Base-by-base conservation (phyloP, 1,140 invertebrate species). In the Myzus persicae region DNA sequence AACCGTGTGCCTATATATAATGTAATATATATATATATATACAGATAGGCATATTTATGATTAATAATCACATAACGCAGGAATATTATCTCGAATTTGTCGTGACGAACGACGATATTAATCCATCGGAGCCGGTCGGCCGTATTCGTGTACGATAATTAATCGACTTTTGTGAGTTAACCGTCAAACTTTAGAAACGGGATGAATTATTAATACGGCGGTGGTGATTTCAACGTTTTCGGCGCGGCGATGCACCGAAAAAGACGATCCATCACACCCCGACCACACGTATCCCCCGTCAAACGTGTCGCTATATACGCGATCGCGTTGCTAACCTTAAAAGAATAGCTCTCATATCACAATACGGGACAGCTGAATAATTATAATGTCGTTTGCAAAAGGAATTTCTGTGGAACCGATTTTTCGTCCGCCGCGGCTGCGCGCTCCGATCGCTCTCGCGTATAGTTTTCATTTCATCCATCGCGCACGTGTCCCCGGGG, bases 141-240 rank as follows among this genome's bases (percentile, higher is more conserved):
- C 11, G n/a, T 85, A 31, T 85, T 36, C 44, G 36, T 8, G 46
- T 11, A 89, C 22, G 40, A 89, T 89, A 89, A 54, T 89, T 89
- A 89, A 89, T 54, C 24, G 88, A 54, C 85, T 89, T 89, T 89
- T 46, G 48, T 1, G 48, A 89, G 46, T 24, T 88, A 88, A 48
- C n/a, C n/a, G 31, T 88, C 44, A 89, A 36, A 51, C 36, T 89
- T 54, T 40, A 51, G 88, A 51, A 51, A 51, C 48, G 48, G 8
- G 24, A 54, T 46, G 48, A 89, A 89, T 89, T 89, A 51, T 36
- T 89, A 88, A 54, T 38, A n/a, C 18, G 9, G 24, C 14, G 22
- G 36, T 89, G 51, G 88, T 89, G 88, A 89, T 89, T 89, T 89
- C 36, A 54, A 54, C 22, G 36, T 89, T 89, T 54, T 89, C 11